These are phyloP conservation scores for Pelmatolapia mariae DNA, from an alignment of 2,113 vertebrate genomes.

Conservation along the genomic window DNA sequence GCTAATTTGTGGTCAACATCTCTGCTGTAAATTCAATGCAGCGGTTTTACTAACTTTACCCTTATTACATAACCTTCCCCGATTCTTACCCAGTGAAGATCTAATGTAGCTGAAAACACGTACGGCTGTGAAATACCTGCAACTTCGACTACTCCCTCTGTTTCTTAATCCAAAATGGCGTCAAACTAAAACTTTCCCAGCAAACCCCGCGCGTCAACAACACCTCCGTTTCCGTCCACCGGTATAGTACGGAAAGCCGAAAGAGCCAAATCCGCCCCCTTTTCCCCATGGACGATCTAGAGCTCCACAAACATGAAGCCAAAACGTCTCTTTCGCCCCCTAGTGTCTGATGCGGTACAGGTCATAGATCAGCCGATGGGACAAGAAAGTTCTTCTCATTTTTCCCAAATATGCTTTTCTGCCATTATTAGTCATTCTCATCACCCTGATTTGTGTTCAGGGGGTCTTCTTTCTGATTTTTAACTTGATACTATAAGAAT, in stretches of 20 bases:
- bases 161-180: constrained; percentile 68
- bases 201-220: constrained; percentile 32
- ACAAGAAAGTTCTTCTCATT: background rate
- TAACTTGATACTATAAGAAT: background rate
- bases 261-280: background rate
- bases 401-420: background rate
- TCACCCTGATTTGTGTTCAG: background rate
- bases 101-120: background rate
- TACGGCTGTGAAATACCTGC: background rate
- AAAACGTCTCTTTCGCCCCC: background rate
- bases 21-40: no score
- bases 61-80: background rate
- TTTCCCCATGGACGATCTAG: background rate
- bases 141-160: background rate
- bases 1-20: background rate
- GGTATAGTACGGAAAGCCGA: background rate
- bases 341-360: background rate
- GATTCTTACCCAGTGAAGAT: background rate
- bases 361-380: rapidly evolving
- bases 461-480: background rate
- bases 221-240: background rate
- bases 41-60: background rate
- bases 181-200: constrained; percentile 33
- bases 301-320: background rate
- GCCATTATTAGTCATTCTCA: background rate